These are phyloP conservation scores for Cryptus armator DNA, from an alignment of 2,888 invertebrate species.

Conservation along the genomic window DNA sequence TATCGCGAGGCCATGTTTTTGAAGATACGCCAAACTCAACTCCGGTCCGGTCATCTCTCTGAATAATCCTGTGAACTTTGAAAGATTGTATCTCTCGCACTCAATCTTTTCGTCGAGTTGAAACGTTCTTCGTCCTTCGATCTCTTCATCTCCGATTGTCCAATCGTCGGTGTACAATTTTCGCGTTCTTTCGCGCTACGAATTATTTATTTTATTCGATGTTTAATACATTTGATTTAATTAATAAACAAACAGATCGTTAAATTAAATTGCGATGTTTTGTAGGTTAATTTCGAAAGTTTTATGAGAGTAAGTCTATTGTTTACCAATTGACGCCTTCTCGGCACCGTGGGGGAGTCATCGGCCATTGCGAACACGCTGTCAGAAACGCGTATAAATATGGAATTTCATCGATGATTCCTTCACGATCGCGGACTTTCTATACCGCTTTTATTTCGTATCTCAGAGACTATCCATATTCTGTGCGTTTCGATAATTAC, in stretches of 20 bases:
- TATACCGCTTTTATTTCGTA: conserved; percentile 15
- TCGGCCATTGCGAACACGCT: conserved; percentile 83
- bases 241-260: background rate
- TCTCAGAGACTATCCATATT: background rate
- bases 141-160: conserved; percentile 94
- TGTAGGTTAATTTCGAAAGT: too few relatives aligned
- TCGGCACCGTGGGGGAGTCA: conserved; percentile 81
- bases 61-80: conserved; percentile 91
- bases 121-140: conserved; percentile 95
- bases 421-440: conserved; percentile 13
- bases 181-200: conserved; percentile 94
- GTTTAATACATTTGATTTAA: background rate
- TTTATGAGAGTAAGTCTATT: conserved; percentile 65
- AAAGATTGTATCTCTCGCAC: conserved; percentile 91
- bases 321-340: conserved; percentile 84
- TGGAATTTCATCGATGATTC: conserved; percentile 75
- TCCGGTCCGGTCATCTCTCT: conserved; percentile 95
- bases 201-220: conserved; percentile 68
- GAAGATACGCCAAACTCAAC: conserved; percentile 91
- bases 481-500: conserved; percentile 18
- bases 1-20: conserved; percentile 96
- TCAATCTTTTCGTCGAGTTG: conserved; percentile 97
- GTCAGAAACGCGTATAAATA: conserved; percentile 81
- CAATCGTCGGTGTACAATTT: conserved; percentile 98
- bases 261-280: too few relatives aligned